Conservation (phyloP, 2,113 vertebrate species). For the Tachuris rubrigastra region DNA sequence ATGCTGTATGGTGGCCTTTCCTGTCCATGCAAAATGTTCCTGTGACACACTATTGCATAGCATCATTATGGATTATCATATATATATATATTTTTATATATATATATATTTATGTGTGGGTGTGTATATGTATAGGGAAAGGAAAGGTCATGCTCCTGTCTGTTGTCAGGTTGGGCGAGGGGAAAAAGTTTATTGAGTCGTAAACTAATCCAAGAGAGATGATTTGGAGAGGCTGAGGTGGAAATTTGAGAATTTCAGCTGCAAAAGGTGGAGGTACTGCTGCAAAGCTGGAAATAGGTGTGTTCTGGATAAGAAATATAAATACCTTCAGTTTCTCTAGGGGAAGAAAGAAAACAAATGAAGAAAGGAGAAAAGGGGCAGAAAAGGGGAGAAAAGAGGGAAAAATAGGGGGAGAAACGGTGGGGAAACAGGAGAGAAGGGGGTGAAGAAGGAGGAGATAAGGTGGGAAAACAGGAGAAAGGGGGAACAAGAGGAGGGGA, state of each 20-base stretch:
- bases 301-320: rapidly evolving
- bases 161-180: neutral
- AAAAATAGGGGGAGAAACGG: neutral
- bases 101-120: rapidly evolving
- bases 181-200: neutral
- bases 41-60: rapidly evolving
- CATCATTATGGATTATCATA: too few species aligned
- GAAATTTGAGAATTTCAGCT: neutral
- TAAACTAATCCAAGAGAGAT: rapidly evolving
- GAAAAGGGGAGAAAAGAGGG: neutral
- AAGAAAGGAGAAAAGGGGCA: neutral
- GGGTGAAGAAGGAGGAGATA: neutral
- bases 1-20: neutral
- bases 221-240: neutral
- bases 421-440: neutral
- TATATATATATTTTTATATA: too few species aligned
- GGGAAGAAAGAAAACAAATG: neutral
- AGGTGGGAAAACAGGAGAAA: neutral
- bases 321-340: neutral
- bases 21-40: neutral
- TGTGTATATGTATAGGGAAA: rapidly evolving
- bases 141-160: rapidly evolving
- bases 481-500: neutral
- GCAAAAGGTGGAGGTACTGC: neutral
- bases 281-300: neutral